These are phyloP conservation scores for Hirtodrosophila duncani DNA, from an alignment of 2,888 invertebrate species.

Conservation along the genomic window DNA sequence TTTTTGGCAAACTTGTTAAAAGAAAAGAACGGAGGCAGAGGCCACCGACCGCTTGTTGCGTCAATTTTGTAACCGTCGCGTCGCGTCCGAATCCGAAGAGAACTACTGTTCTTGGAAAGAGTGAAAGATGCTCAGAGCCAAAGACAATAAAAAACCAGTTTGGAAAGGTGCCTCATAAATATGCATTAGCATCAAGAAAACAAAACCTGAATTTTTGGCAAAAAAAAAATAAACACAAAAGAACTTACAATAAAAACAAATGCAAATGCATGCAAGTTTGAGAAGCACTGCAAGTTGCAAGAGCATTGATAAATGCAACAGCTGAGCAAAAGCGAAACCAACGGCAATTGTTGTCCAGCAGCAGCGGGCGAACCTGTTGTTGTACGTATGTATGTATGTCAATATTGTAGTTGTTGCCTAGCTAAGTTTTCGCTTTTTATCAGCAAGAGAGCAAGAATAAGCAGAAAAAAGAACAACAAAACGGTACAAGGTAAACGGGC, in stretches of 20 bases:
- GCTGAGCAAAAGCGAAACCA: constrained; percentile 25
- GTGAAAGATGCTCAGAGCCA: constrained; percentile 56
- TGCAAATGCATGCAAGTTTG: constrained; percentile 45
- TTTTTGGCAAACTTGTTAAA: constrained; percentile 66
- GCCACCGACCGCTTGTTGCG: constrained; percentile 70
- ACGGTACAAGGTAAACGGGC: constrained; percentile 59
- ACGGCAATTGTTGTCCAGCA: background rate
- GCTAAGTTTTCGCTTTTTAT: constrained; percentile 60
- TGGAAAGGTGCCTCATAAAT: constrained; percentile 44
- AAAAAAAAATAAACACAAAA: constrained; percentile 12
- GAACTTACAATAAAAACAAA: constrained; percentile 24
- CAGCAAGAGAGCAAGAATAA: constrained; percentile 10
- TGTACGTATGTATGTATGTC: too few relatives aligned
- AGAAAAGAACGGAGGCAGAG: constrained; percentile 34
- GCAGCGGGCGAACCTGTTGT: constrained; percentile 25
- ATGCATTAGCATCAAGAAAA: constrained; percentile 45
- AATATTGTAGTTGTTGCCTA: constrained; percentile 13
- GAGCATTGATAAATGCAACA: constrained; percentile 36
- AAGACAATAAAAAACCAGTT: constrained; percentile 54
- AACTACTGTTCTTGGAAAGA: constrained; percentile 64
- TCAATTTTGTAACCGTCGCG: constrained; percentile 54
- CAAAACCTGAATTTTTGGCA: constrained; percentile 52
- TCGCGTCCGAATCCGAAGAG: too few relatives aligned
- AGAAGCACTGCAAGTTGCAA: constrained; percentile 14
- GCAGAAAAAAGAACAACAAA: constrained; percentile 27